Evolutionary conservation across 23 tunicate species (phyloP).

Genomic region (Clavelina lepadiformis): DNA sequence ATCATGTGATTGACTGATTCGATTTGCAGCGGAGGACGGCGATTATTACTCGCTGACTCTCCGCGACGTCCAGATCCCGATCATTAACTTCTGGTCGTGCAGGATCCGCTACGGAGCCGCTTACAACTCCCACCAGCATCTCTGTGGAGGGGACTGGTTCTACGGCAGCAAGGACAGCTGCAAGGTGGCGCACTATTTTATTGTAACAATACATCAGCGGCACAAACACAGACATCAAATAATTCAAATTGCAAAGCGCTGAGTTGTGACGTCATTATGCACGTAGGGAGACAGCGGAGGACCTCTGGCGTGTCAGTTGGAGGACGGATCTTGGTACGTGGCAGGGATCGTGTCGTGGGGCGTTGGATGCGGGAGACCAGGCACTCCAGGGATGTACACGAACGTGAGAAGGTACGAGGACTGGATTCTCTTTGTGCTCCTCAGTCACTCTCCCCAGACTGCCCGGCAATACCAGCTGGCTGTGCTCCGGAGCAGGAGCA

Average conservation of each 20-base stretch:
- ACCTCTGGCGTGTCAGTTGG: conserved; percentile 72
- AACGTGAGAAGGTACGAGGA: conserved; percentile 50
- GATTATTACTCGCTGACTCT: conserved; percentile 35
- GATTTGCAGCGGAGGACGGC: conserved; percentile 30
- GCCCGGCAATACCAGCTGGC: too few species aligned
- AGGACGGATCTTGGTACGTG: conserved; percentile 64
- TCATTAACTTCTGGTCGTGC: conserved; percentile 44
- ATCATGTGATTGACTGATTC: not conserved
- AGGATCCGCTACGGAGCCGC: conserved; percentile 8
- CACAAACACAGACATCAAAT: too few species aligned
- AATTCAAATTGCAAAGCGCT: too few species aligned
- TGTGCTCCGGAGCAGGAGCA: too few species aligned
- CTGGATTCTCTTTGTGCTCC: conserved; percentile 40
- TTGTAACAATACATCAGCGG: too few species aligned
- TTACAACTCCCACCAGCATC: conserved; percentile 32
- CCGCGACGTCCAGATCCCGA: conserved; percentile 55
- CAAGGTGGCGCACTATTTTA: too few species aligned
- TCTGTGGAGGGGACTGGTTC: conserved; percentile 80
- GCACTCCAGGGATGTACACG: conserved; percentile 83
- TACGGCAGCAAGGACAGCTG: conserved; percentile 62
- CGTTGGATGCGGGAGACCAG: conserved; percentile 66
- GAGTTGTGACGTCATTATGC: not conserved
- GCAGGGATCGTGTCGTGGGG: conserved; percentile 96
- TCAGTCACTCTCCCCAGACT: conserved; percentile 1
- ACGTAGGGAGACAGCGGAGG: conserved; percentile 93